These are phyloP conservation scores for Xestia ashworthii DNA, from an alignment of 2,888 invertebrate genomes.

Conservation along the genomic window DNA sequence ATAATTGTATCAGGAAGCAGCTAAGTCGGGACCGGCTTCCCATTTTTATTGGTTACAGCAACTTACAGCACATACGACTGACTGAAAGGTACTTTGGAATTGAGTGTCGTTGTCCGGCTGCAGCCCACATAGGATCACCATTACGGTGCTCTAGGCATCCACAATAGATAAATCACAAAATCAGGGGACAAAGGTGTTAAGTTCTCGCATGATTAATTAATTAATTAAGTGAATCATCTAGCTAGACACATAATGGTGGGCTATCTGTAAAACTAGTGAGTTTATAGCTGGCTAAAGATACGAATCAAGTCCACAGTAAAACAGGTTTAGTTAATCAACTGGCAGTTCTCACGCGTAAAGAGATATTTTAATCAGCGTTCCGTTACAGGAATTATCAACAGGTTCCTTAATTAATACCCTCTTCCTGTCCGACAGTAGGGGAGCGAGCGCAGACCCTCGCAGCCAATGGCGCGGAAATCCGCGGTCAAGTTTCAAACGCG, in stretches of 20 bases:
- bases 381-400: slow-evolving; percentile 63
- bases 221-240: background rate
- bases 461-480: slow-evolving; percentile 86
- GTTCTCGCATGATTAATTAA: background rate
- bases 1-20: background rate
- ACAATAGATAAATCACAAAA: background rate
- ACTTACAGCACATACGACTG: background rate
- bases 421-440: slow-evolving; percentile 75
- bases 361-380: slow-evolving; percentile 63
- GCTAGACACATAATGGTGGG: background rate
- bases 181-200: background rate
- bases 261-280: background rate
- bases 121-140: background rate
- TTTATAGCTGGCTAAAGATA: background rate
- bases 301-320: background rate
- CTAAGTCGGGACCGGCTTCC: background rate
- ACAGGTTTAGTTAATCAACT: slow-evolving; percentile 8
- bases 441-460: slow-evolving; percentile 70
- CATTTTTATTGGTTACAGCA: background rate
- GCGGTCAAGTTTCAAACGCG: slow-evolving; percentile 78
- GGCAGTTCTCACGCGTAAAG: slow-evolving; percentile 45
- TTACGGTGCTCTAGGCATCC: background rate
- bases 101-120: background rate
- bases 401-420: slow-evolving; percentile 67
- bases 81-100: background rate